Evolutionary conservation across 2,797 vertebrate genomes (phyloP).

Genomic region (Semotilus atromaculatus): DNA sequence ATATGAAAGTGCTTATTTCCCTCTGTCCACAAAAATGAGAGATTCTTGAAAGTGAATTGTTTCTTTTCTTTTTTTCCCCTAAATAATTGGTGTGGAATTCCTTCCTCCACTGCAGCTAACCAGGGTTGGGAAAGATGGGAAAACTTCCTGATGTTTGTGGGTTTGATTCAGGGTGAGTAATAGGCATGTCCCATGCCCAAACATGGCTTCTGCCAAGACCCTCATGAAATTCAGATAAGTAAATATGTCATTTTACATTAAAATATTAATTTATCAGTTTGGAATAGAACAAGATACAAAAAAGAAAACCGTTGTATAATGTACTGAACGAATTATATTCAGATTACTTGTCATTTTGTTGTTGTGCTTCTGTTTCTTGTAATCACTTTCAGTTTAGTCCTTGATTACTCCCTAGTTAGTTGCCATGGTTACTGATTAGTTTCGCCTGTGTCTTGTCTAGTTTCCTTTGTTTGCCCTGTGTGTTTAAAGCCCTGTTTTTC

Average conservation of each 20-base stretch:
- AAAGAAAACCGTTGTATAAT: background rate
- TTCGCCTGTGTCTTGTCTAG: background rate
- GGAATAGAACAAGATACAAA: background rate
- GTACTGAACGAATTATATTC: background rate
- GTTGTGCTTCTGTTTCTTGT: background rate
- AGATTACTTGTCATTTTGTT: background rate
- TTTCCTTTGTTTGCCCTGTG: background rate
- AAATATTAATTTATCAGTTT: slow-evolving; percentile 4
- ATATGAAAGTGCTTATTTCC: slow-evolving; percentile 16
- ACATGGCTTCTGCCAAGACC: background rate
- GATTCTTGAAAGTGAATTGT: slow-evolving; percentile 60
- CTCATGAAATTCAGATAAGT: slow-evolving; percentile 26
- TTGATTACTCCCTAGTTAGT: background rate
- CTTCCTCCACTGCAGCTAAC: slow-evolving; percentile 59
- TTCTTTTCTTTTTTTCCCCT: slow-evolving; percentile 54
- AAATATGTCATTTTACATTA: slow-evolving; percentile 6
- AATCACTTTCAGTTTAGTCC: background rate
- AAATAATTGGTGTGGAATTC: slow-evolving; percentile 73
- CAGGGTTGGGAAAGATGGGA: background rate
- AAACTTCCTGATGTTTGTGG: slow-evolving; percentile 29
- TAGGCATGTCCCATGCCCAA: background rate
- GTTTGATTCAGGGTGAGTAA: slow-evolving; percentile 37
- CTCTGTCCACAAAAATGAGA: slow-evolving; percentile 61
- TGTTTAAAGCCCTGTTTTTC: background rate
- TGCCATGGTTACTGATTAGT: background rate